Base-by-base conservation (phyloP, 2,797 vertebrate species). In the Lophius americanus region DNA sequence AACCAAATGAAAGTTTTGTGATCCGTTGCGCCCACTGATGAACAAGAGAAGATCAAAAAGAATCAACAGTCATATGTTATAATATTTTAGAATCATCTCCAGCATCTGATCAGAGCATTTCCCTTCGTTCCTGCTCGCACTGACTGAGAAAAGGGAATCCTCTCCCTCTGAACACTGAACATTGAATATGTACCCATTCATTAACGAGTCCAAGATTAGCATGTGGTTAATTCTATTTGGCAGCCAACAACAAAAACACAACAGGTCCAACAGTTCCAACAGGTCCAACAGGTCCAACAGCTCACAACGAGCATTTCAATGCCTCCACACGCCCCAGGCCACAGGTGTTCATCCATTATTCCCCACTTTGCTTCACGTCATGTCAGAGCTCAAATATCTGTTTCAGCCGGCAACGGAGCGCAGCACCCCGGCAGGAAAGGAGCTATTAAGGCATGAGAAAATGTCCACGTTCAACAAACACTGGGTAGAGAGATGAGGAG, bases 281-380 rank as follows among this genome's bases (percentile, higher is more conserved):
- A 7, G 10, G 41, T 42, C 43, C 50, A 66, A 68, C 60, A 69
- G 66, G 35, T 50, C 52, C 41, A 52, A 57, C 46, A 52, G 44
- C 61, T 64, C 41, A 51, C 51, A 57, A 48, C 44, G 10, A 8
- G 47, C 14, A n/a, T 51, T 12, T 65, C 68, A 70, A 49, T 6
- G 8, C 4, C 13, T 52, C 12, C 51, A 43, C 3, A 7, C 9
- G 48, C 41, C 68, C 51, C 58, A 1, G 42, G 9, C 42, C 36
- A 23, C 66, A 74, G 69, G 53, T 76, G 59, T 51, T 78, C 65
- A 47, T 39, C 38, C 49, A 59, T 62, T 64, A 58, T 63, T 73
- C 42, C 51, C 32, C 39, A 50, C 14, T 73, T 75, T 72, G 13
- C 35, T 55, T 53, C 14, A 23, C 44, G 38, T 75, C 5, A 52